Base-by-base conservation (phyloP, 2,888 invertebrate genomes). In the Dorcus hopei region DNA sequence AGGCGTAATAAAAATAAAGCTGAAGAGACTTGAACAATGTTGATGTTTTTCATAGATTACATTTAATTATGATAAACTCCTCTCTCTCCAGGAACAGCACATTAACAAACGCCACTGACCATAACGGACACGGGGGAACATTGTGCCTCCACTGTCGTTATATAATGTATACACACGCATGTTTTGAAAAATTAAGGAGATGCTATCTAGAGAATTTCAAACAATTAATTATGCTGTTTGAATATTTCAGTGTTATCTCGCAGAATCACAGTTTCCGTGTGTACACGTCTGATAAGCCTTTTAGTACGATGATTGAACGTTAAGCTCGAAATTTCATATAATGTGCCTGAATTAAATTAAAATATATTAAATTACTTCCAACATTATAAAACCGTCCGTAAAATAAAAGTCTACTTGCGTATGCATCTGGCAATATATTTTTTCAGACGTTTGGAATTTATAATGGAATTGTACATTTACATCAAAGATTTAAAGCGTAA, bases 11-110 rank as follows among this genome's bases (percentile, higher is more conserved):
- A 63, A 57, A 57, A 49, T 55, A 62, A 64, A 69, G 65, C 62
- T 61, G 65, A 65, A 65, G 68, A 68, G 68, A 68, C 67, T 66
- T 68, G 65, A 68, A 69, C 67, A 70, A 67, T 69, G 70, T 71
- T 69, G 72, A 72, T 70, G 68, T 61, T 67, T 69, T 69, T 66
- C 65, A 70, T 68, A 69, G 72, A 72, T 71, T 71, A 64, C 61
- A 63, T 65, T 66, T 71, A 71, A 71, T 71, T 72, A 70, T 70
- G 70, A 69, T 68, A 69, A 70, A 66, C 67, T 68, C n/a, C 23
- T 19, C 40, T 39, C 67, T 70, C 70, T 70, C 64, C 65, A 67
- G 68, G 69, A 65, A 67, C 63, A 61, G 62, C 68, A 7, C 26
- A 69, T 71, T 71, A 72, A 70, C 69, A 65, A 60, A 66, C 66